These are phyloP conservation scores for Drosophila ironensis DNA, from an alignment of 1,140 invertebrate species.

Conservation along the genomic window DNA sequence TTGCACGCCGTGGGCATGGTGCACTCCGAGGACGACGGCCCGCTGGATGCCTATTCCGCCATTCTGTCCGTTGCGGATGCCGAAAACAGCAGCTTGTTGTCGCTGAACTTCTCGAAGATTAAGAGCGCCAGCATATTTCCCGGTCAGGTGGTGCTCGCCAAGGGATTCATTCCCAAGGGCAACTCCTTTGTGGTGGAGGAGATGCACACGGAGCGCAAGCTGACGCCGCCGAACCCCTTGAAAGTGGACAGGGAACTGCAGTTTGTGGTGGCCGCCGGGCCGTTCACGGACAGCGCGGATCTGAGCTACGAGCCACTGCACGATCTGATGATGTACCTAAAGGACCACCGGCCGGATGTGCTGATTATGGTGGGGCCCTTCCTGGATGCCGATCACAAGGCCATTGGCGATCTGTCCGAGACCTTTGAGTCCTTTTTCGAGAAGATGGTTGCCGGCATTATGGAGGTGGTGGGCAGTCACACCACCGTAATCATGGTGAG, in stretches of 20 bases:
- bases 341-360: conserved; percentile 88
- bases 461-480: conserved; percentile 82
- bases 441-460: conserved; percentile 86
- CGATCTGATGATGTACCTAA: conserved; percentile 88
- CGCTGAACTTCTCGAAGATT: conserved; percentile 85
- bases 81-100: conserved; percentile 79
- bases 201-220: conserved; percentile 83
- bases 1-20: conserved; percentile 86
- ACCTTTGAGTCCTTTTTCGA: conserved; percentile 89
- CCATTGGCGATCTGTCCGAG: conserved; percentile 84
- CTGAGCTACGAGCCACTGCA: conserved; percentile 90
- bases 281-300: conserved; percentile 90
- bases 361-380: conserved; percentile 93
- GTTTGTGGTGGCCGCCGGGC: conserved; percentile 90
- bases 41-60: conserved; percentile 87
- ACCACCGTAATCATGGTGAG: conserved; percentile 85
- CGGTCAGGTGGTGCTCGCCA: conserved; percentile 90
- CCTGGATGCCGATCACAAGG: conserved; percentile 87
- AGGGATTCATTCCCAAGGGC: conserved; percentile 88
- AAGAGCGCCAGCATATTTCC: conserved; percentile 90
- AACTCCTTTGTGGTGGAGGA: conserved; percentile 87
- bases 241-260: conserved; percentile 84
- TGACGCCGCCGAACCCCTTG: conserved; percentile 55
- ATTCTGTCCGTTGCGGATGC: conserved; percentile 87
- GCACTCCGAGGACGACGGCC: conserved; percentile 88